Conservation (phyloP, 2,113 vertebrate species). For the Plestiodon gilberti region DNA sequence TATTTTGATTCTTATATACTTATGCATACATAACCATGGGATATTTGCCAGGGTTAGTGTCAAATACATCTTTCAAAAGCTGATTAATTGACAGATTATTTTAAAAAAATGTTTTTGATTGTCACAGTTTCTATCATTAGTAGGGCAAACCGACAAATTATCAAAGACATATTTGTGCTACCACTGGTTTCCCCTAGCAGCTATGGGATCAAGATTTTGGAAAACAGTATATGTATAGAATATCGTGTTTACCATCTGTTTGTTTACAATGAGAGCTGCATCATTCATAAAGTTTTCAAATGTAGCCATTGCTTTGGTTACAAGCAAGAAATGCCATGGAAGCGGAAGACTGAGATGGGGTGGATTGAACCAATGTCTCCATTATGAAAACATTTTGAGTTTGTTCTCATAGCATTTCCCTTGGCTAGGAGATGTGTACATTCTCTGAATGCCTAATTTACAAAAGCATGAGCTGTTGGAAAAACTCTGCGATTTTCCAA, state of each 20-base stretch:
- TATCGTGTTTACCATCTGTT: constrained; percentile 52
- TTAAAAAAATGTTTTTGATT: constrained; percentile 69
- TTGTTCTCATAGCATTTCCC: background rate
- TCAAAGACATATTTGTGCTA: constrained; percentile 71
- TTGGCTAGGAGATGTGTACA: background rate
- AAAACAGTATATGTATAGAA: constrained; percentile 37
- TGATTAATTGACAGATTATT: constrained; percentile 62
- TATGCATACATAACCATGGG: background rate
- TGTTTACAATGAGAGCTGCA: constrained; percentile 42
- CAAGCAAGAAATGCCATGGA: constrained; percentile 15
- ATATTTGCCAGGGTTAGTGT: constrained; percentile 11
- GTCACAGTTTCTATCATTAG: constrained; percentile 76
- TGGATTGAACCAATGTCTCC: background rate
- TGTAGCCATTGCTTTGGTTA: constrained; percentile 31
- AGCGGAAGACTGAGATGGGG: background rate
- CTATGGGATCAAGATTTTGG: constrained; percentile 54
- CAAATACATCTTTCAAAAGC: constrained; percentile 37
- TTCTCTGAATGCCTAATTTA: background rate
- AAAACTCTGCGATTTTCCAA: background rate
- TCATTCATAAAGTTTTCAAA: constrained; percentile 37
- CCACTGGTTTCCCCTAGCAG: constrained; percentile 51
- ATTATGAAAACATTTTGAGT: background rate
- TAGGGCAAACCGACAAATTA: constrained; percentile 77
- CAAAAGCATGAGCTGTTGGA: background rate
- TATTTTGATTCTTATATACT: background rate